Base-by-base conservation (phyloP, 1,140 invertebrate genomes). In the Brachionus rotundiformis region DNA sequence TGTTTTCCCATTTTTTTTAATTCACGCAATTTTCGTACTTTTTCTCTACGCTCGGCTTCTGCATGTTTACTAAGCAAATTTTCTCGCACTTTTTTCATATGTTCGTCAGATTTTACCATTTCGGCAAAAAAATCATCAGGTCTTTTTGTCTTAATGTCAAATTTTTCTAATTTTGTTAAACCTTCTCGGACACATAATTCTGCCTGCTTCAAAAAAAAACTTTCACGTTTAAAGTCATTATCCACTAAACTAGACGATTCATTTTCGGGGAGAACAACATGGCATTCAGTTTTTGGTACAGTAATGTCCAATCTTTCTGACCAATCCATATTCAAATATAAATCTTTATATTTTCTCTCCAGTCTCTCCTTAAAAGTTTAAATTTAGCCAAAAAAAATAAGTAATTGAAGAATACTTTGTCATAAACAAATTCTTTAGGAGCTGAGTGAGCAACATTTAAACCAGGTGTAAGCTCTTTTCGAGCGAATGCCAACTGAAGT, bases 101-200 rank as follows among this genome's bases (percentile, higher is more conserved):
- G 97, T 47, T 91, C 90, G 89, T 99, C 97, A 65, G 93, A 91
- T 87, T 99, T 99, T 1, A 94, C 94, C 97, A 99, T 99, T 90
- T 99, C 94, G 0, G 96, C 97, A 89, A 97, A 98, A 88, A 97
- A 99, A 89, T 98, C 96, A 33, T 94, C 92, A 0, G 97, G 97
- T 81, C 94, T 90, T 85, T 91, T 92, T 0, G 94, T 96, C 0
- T 91, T 89, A 44, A 97, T 89, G 25, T 91, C 91, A 2, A 95
- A 85, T 82, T 91, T 90, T 63, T 94, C 92, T 3, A 98, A 87
- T 71, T 90, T 90, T 25, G 91, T 90, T 16, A 98, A 90, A 2
- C 91, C 93, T 84, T 94, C 91, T 1, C 95, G 83, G 6, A 94
- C 93, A 13, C 94, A 92, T 33, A 91, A 90, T 85, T 98, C 95